These are phyloP conservation scores for Cryptophagus acutangulus DNA, from an alignment of 2,888 invertebrate genomes.

Conservation along the genomic window DNA sequence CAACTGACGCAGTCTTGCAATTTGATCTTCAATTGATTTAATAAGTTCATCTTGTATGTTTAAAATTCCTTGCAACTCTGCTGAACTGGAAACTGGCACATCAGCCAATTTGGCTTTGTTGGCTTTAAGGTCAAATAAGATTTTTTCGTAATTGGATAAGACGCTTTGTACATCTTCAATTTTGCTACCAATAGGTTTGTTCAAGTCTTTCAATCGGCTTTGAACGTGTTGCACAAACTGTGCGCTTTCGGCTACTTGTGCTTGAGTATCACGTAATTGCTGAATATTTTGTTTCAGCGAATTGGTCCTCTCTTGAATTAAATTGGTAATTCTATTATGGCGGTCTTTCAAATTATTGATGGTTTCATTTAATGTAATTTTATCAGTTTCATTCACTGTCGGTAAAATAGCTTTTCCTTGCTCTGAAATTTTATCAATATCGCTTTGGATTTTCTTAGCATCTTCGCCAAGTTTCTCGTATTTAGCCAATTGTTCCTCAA, in stretches of 20 bases:
- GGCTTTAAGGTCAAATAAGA: conserved; percentile 70
- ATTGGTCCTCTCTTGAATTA: conserved; percentile 71
- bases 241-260: conserved; percentile 71
- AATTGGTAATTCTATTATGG: conserved; percentile 66
- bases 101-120: conserved; percentile 74
- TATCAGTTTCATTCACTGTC: conserved; percentile 79
- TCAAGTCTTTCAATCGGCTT: conserved; percentile 73
- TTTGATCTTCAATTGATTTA: conserved; percentile 78
- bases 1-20: conserved; percentile 73
- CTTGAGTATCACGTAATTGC: conserved; percentile 76
- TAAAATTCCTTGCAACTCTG: conserved; percentile 73
- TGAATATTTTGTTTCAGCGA: conserved; percentile 72
- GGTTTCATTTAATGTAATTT: conserved; percentile 75
- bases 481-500: conserved; percentile 85
- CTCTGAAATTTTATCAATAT: conserved; percentile 70
- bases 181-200: conserved; percentile 80
- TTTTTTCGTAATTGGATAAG: conserved; percentile 70
- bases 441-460: conserved; percentile 64
- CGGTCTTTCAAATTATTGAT: conserved; percentile 74
- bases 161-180: conserved; percentile 87
- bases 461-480: conserved; percentile 75
- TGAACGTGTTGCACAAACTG: conserved; percentile 79
- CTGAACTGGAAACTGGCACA: conserved; percentile 69
- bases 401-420: conserved; percentile 76
- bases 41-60: conserved; percentile 83